Evolutionary conservation across 2,888 invertebrate species (phyloP).

Genomic region (Clistopyga incitator): DNA sequence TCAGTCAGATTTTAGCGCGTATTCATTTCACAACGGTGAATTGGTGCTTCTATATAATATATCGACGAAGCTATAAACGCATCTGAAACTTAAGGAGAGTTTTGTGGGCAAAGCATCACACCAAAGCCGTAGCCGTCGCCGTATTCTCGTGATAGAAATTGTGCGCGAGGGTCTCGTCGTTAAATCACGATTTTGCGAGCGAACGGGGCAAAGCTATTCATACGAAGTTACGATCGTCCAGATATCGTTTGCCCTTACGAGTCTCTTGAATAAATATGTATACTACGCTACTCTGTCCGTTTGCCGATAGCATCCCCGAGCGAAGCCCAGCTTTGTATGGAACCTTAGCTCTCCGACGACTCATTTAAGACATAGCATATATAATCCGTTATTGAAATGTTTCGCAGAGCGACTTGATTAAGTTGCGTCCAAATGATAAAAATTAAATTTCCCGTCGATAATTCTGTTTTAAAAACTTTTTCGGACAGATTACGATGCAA

Average conservation of each 20-base stretch:
- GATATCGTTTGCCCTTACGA: slow-evolving; percentile 71
- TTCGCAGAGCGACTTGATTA: slow-evolving; percentile 36
- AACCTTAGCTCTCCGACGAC: slow-evolving; percentile 64
- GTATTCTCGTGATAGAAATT: slow-evolving; percentile 50
- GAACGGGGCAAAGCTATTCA: slow-evolving; percentile 72
- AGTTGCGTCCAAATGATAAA: neutral
- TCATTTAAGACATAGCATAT: slow-evolving; percentile 65
- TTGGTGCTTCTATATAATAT: slow-evolving; percentile 22
- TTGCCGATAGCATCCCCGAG: slow-evolving; percentile 58
- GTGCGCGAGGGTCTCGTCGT: slow-evolving; percentile 71
- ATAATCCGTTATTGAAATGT: slow-evolving; percentile 54
- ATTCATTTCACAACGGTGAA: slow-evolving; percentile 13
- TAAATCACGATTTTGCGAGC: slow-evolving; percentile 76
- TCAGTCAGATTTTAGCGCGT: neutral
- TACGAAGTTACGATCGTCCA: slow-evolving; percentile 71
- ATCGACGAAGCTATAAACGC: slow-evolving; percentile 55
- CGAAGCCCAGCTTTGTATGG: slow-evolving; percentile 52
- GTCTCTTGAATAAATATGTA: slow-evolving; percentile 63
- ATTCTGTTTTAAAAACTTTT: neutral
- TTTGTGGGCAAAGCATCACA: slow-evolving; percentile 43
- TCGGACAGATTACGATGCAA: neutral
- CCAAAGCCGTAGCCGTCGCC: slow-evolving; percentile 42
- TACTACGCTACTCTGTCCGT: slow-evolving; percentile 37
- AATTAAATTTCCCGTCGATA: neutral
- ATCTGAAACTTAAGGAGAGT: slow-evolving; percentile 50